These are phyloP conservation scores for Nematolebias whitei DNA, from an alignment of 2,113 vertebrate species.

Conservation along the genomic window DNA sequence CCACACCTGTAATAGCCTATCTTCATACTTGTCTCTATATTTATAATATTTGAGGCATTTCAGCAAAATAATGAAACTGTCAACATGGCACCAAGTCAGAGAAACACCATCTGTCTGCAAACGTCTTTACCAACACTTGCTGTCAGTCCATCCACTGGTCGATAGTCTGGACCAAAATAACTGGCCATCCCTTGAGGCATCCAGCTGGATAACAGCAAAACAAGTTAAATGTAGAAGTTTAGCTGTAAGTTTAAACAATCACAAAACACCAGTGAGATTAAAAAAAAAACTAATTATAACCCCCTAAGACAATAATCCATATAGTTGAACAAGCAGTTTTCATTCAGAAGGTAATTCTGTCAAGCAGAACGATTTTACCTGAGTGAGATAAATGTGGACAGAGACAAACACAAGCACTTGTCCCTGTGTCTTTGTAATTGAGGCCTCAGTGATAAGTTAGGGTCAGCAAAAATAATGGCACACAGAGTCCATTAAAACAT, in stretches of 20 bases:
- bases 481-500: constrained; percentile 68
- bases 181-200: background rate
- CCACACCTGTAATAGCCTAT: background rate
- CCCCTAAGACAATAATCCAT: background rate
- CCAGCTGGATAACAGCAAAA: background rate
- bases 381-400: constrained; percentile 21
- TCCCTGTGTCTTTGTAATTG: constrained; percentile 62
- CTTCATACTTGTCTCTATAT: constrained; percentile 1
- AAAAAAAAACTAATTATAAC: constrained; percentile 20
- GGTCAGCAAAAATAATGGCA: constrained; percentile 66
- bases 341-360: constrained; percentile 13
- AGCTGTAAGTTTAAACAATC: background rate
- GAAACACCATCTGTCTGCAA: background rate
- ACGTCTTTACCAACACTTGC: background rate
- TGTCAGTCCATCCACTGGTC: background rate
- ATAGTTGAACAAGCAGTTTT: background rate
- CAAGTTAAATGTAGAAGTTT: background rate
- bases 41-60: background rate
- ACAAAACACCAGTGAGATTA: background rate
- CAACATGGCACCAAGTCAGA: background rate
- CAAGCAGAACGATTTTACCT: constrained; percentile 14
- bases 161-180: background rate
- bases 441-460: constrained; percentile 53
- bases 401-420: constrained; percentile 26
- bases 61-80: constrained; percentile 2